phyloP scores from a whole-genome alignment of 2,888 invertebrate genomes.

The Pasiphila rectangulata region DNA sequence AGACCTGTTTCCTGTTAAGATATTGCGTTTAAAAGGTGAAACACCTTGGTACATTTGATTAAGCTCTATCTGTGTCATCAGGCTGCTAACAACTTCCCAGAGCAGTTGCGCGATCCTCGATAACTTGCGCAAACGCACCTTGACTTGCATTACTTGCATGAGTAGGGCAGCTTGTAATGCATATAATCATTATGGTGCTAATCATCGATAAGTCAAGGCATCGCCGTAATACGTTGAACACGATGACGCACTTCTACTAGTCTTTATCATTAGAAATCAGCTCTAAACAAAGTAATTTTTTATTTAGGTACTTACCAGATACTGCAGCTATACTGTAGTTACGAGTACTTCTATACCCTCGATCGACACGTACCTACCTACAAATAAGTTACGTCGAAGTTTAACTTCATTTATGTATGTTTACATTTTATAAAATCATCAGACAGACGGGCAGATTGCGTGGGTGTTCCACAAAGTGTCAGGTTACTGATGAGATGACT shows the following conservation, averaged over 20 bases:
- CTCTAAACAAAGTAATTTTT: too few species aligned
- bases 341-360: too few species aligned
- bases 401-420: too few species aligned
- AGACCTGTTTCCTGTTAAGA: slow-evolving; percentile 26
- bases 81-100: slow-evolving; percentile 30
- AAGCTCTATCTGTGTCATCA: slow-evolving; percentile 30
- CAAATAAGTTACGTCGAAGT: too few species aligned
- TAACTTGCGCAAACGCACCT: slow-evolving; percentile 61
- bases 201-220: slow-evolving; percentile 30
- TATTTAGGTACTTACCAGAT: too few species aligned
- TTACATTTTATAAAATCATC: too few species aligned
- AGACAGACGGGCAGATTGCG: too few species aligned
- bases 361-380: too few species aligned
- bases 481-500: slow-evolving; percentile 19
- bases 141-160: slow-evolving; percentile 58
- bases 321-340: too few species aligned
- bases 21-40: slow-evolving; percentile 23
- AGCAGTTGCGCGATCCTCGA: slow-evolving; percentile 45
- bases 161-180: slow-evolving; percentile 18
- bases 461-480: too few species aligned
- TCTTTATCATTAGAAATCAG: too few species aligned
- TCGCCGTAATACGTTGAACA: slow-evolving; percentile 39
- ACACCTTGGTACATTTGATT: slow-evolving; percentile 23
- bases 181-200: slow-evolving; percentile 45
- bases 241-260: too few species aligned